Evolutionary conservation across 2,113 vertebrate genomes (phyloP), one percentile per base, ranked within the genome.

Genomic region (Alosa alosa): DNA sequence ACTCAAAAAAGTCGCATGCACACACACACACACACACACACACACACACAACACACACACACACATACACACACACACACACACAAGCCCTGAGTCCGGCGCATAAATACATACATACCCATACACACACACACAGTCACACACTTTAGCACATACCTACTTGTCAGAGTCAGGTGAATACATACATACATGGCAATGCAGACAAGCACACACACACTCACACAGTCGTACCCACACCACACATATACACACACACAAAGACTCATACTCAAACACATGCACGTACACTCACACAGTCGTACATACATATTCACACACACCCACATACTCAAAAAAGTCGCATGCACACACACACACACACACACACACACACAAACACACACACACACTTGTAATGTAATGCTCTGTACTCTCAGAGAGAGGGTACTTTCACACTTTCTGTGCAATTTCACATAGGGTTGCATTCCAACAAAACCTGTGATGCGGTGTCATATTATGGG

Each of bases 141-240:
- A 57, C 55, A 57, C 55, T n/a, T n/a, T n/a, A n/a, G 41, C 41
- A 18, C 57, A 18, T 20, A 60, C 5, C n/a, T n/a, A n/a, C n/a
- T n/a, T n/a, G n/a, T n/a, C 57, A 60, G 41, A 41, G 41, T 41
- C 41, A 41, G 41, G n/a, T n/a, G n/a, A n/a, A n/a, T n/a, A n/a
- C n/a, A n/a, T n/a, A n/a, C n/a, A n/a, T n/a, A n/a, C n/a, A n/a
- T n/a, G n/a, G n/a, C n/a, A n/a, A n/a, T n/a, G n/a, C n/a, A n/a
- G n/a, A n/a, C n/a, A n/a, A n/a, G n/a, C 60, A 20, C 84, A 81
- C 45, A 49, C 68, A 49, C 45, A 31, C 68, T 47, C 82, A 83
- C 47, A 39, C 82, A 82, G 18, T 64, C 18, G 50, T 50, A 11
- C 46, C 4, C 20, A 39, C 45, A 1, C 82, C 46, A 36, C 9